Evolutionary conservation across 2,797 vertebrate genomes (phyloP).

Genomic region (Botia kubotai): DNA sequence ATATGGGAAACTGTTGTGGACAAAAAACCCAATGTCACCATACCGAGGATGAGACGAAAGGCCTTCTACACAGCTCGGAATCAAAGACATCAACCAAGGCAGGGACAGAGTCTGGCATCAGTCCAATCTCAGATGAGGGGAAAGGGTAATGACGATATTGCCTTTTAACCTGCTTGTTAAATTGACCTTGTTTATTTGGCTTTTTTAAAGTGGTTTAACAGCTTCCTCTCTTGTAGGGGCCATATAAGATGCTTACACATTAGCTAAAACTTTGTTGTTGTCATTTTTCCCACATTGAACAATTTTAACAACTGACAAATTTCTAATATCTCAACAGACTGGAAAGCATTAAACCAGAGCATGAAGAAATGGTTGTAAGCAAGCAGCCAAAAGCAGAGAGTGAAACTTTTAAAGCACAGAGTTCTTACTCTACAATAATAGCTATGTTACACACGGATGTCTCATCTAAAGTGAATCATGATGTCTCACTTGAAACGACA

Average conservation of each 20-base stretch:
- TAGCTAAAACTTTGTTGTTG: too few species aligned
- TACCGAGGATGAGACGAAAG: constrained; percentile 73
- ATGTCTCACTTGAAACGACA: constrained; percentile 41
- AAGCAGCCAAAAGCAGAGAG: constrained; percentile 2
- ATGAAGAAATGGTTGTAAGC: not conserved
- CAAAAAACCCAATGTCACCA: constrained; percentile 67
- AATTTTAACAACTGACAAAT: not conserved
- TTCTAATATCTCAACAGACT: constrained; percentile 30
- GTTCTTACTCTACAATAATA: constrained; percentile 50
- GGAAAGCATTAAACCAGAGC: not conserved
- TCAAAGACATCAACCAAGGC: constrained; percentile 44
- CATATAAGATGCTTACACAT: not conserved
- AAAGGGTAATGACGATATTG: constrained; percentile 61
- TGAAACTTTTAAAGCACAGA: constrained; percentile 21
- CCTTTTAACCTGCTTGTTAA: not conserved
- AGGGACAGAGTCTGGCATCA: constrained; percentile 35
- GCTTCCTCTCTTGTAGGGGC: not conserved
- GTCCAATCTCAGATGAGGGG: constrained; percentile 53
- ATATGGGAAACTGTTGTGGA: constrained; percentile 78
- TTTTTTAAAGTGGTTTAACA: not conserved
- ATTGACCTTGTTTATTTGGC: not conserved
- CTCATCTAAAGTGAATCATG: constrained; percentile 51
- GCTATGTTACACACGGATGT: constrained; percentile 14
- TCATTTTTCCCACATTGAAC: too few species aligned
- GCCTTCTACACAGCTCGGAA: constrained; percentile 69